These are phyloP conservation scores for Mastacembelus armatus DNA, from an alignment of 2,797 vertebrate species.

Conservation along the genomic window DNA sequence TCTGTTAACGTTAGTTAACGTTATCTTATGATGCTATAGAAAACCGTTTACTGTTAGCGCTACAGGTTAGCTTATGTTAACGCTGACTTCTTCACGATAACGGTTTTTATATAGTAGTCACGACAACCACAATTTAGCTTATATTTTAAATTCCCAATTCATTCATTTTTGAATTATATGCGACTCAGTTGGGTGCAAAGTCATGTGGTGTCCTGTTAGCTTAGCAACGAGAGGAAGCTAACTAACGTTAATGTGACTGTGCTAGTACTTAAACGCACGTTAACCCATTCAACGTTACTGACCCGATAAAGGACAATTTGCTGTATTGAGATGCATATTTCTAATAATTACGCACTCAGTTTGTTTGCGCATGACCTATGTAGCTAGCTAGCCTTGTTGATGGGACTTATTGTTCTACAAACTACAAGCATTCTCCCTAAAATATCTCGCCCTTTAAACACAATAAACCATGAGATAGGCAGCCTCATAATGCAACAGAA, in stretches of 20 bases:
- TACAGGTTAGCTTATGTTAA: background rate
- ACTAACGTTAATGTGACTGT: constrained; percentile 64
- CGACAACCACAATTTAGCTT: background rate
- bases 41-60: background rate
- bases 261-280: background rate
- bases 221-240: constrained; percentile 64
- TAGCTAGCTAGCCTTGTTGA: constrained; percentile 23
- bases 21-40: background rate
- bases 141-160: background rate
- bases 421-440: too few relatives aligned
- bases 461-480: too few relatives aligned
- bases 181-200: background rate
- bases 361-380: constrained; percentile 22
- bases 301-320: fast-evolving
- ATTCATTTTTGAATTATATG: fast-evolving
- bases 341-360: fast-evolving
- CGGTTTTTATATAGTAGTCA: fast-evolving
- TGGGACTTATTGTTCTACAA: too few relatives aligned
- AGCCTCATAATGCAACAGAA: too few relatives aligned
- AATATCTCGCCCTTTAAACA: too few relatives aligned
- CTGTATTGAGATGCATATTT: background rate
- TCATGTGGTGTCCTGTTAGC: constrained; percentile 55
- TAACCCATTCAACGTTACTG: fast-evolving
- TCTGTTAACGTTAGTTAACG: constrained; percentile 44
- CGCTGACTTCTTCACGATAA: background rate